Evolutionary conservation across 2,797 vertebrate species (phyloP).

Genomic region (Oreochromis mossambicus): DNA sequence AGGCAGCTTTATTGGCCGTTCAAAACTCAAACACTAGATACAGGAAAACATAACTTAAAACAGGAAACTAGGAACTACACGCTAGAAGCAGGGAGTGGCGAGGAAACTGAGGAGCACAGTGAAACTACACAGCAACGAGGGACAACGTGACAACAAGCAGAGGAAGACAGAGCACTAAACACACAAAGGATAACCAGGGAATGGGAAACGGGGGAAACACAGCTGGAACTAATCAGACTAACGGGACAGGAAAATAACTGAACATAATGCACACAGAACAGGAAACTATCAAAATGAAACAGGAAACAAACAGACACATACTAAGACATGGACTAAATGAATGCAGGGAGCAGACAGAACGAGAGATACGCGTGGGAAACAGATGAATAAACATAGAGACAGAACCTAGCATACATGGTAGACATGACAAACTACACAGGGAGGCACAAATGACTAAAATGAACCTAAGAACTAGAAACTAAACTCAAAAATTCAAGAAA

Average conservation of each 20-base stretch:
- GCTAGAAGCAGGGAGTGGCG: background rate
- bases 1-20: background rate
- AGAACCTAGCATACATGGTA: background rate
- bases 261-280: background rate
- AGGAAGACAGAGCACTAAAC: background rate
- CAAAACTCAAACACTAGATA: background rate
- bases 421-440: background rate
- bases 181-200: background rate
- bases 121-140: background rate
- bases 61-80: background rate
- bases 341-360: background rate
- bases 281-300: background rate
- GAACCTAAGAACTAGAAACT: background rate
- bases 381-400: background rate
- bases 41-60: background rate
- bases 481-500: background rate
- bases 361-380: accelerated
- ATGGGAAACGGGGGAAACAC: background rate
- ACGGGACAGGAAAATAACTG: background rate
- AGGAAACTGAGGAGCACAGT: background rate
- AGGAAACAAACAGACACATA: background rate
- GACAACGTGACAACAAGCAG: background rate
- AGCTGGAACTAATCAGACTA: background rate
- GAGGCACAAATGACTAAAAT: background rate
- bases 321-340: background rate